phyloP scores from a whole-genome alignment of 2,113 vertebrate genomes.

The Chionodraco myersi region DNA sequence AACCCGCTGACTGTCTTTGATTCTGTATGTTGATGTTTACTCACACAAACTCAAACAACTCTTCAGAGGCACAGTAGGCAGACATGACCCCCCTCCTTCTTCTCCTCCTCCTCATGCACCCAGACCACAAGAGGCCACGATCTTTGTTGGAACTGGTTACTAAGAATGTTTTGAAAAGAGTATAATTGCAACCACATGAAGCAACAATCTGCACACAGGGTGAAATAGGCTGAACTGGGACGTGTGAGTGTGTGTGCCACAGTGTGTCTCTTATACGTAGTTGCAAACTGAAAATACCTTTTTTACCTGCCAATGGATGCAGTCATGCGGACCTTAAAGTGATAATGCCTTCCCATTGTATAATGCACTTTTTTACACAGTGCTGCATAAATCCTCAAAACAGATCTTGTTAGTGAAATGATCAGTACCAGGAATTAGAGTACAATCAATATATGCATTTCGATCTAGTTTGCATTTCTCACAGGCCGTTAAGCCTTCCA shows the following conservation, averaged over 20 bases:
- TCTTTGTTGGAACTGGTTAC: constrained; percentile 69
- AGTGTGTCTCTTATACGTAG: constrained; percentile 14
- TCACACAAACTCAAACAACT: constrained; percentile 41
- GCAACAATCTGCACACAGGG: constrained; percentile 56
- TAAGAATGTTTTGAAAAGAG: constrained; percentile 74
- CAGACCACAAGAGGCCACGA: constrained; percentile 67
- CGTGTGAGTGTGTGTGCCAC: constrained; percentile 27
- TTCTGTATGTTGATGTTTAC: constrained; percentile 54
- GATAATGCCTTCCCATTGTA: not conserved
- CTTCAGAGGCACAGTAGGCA: constrained; percentile 53
- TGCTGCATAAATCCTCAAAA: constrained; percentile 9
- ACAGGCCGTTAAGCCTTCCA: constrained; percentile 17
- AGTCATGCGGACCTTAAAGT: not conserved
- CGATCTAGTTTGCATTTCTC: constrained; percentile 48
- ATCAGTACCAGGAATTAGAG: constrained; percentile 3
- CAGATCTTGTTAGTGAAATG: not conserved
- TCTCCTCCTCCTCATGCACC: constrained; percentile 21
- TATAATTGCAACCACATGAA: constrained; percentile 79
- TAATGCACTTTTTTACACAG: not conserved
- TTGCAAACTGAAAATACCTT: constrained; percentile 11
- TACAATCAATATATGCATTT: constrained; percentile 58
- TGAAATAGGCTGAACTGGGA: constrained; percentile 46
- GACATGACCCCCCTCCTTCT: constrained; percentile 6
- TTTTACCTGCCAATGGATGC: not conserved
- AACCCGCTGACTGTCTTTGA: constrained; percentile 30